Percentiles rank a stretch among this genome's conserved stretches.
These are phyloP conservation scores for Halisarca cf. caerulea DNA, from an alignment of 37 sponge, comb jelly and placozoan species.

Conservation along the genomic window DNA sequence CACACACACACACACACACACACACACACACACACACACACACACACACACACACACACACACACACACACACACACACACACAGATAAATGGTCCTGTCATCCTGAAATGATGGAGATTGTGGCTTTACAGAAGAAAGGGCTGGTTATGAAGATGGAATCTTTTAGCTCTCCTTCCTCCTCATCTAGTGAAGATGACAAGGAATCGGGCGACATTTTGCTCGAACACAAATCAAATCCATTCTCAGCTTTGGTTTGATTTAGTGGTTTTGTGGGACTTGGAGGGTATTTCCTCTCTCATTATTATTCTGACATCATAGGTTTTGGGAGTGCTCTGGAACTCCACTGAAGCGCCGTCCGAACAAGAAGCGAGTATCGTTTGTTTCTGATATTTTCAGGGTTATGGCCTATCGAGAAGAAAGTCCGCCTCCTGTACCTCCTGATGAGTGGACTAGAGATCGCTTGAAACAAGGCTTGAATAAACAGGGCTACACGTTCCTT, in stretches of 20 bases:
- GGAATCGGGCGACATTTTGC: constrained; percentile 15
- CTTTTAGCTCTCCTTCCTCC: neutral
- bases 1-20: too few species aligned
- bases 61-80: neutral
- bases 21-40: too few species aligned
- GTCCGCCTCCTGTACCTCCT: neutral
- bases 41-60: too few species aligned
- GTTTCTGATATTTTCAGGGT: neutral
- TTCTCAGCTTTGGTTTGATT: too few species aligned
- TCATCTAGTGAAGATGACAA: neutral
- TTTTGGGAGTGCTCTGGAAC: neutral
- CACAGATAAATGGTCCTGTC: neutral
- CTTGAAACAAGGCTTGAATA: neutral
- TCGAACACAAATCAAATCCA: too few species aligned
- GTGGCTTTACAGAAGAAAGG: constrained; percentile 55
- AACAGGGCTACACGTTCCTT: neutral
- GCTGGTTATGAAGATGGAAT: constrained; percentile 3
- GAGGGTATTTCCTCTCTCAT: neutral
- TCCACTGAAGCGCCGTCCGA: neutral
- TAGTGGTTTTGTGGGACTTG: too few species aligned
- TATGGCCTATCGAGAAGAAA: constrained; percentile 1
- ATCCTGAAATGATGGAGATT: constrained; percentile 69
- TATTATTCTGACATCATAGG: neutral
- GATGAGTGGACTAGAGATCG: constrained; percentile 4
- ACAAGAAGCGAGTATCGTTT: neutral